These are phyloP conservation scores for Gulo gulo DNA, from an alignment of 2,113 vertebrate genomes.

Conservation along the genomic window DNA sequence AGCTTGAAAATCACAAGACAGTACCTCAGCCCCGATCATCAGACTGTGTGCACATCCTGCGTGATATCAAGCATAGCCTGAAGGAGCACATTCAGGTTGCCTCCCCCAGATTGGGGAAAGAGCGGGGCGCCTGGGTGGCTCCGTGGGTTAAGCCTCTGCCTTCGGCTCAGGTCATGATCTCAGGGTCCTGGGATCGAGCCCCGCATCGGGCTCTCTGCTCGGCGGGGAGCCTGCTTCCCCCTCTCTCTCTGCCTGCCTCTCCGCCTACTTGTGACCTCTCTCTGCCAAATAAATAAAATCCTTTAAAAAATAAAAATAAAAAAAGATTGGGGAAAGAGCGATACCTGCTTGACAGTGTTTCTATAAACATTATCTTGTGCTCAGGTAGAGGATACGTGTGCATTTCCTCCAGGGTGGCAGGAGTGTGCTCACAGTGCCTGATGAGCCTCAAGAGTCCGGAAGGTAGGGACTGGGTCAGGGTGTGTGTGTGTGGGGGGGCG, in stretches of 20 bases:
- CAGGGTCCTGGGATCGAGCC: no score
- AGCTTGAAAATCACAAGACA: constrained; percentile 93
- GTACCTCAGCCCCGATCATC: constrained; percentile 88
- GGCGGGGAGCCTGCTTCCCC: no score
- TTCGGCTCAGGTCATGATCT: no score
- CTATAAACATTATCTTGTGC: constrained; percentile 90
- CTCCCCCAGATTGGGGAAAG: constrained; percentile 87
- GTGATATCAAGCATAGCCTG: constrained; percentile 91
- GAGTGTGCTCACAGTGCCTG: constrained; percentile 87
- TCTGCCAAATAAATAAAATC: no score
- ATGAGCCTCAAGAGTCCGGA: constrained; percentile 94
- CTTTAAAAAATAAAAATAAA: no score
- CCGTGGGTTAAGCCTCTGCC: no score
- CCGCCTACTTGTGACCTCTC: no score
- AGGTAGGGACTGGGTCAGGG: constrained; percentile 79
- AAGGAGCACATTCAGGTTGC: constrained; percentile 95
- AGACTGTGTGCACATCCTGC: constrained; percentile 90
- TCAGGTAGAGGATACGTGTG: constrained; percentile 90
- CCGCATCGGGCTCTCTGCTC: no score
- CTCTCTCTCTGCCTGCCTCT: no score
- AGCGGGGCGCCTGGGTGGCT: constrained; percentile 53
- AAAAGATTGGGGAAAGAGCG: constrained; percentile 83
- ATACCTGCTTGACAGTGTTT: constrained; percentile 91
- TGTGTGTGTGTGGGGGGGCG: background rate
- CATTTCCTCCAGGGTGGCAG: constrained; percentile 91